Evolutionary conservation across 2,888 invertebrate species (phyloP).

Genomic region (Drosophila fulvimacula): DNA sequence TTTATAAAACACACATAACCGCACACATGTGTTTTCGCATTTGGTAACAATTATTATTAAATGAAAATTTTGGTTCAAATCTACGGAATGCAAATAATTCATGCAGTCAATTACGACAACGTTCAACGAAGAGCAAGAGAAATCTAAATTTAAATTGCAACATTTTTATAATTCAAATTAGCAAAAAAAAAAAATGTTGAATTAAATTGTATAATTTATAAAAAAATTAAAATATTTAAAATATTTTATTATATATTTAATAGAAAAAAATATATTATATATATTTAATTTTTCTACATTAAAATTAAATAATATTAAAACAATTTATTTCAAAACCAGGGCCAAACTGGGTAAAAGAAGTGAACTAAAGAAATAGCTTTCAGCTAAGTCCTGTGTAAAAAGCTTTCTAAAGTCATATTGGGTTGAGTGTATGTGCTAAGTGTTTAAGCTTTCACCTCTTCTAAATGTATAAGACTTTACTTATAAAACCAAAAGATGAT

Average conservation of each 20-base stretch:
- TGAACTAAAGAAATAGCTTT: constrained; percentile 2
- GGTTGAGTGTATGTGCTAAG: neutral
- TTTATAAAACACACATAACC: constrained; percentile 6
- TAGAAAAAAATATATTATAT: neutral
- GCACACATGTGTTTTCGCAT: neutral
- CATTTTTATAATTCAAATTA: too few species aligned
- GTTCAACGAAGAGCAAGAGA: neutral
- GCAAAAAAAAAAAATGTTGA: too few species aligned
- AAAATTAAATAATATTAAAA: neutral
- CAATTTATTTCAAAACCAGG: neutral
- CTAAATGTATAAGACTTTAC: constrained; percentile 2
- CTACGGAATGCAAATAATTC: neutral
- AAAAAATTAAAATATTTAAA: too few species aligned
- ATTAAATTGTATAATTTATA: too few species aligned
- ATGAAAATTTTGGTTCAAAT: neutral
- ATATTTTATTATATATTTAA: neutral
- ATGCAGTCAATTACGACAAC: neutral
- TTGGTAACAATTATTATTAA: constrained; percentile 2
- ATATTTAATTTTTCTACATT: neutral
- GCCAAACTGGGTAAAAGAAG: neutral
- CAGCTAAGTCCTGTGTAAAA: neutral
- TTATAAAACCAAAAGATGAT: neutral
- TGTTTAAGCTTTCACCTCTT: neutral
- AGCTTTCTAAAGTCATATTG: constrained; percentile 8
- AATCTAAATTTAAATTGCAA: neutral